Conservation (phyloP, 2,797 vertebrate species). For the Eupleurogrammus muticus region DNA sequence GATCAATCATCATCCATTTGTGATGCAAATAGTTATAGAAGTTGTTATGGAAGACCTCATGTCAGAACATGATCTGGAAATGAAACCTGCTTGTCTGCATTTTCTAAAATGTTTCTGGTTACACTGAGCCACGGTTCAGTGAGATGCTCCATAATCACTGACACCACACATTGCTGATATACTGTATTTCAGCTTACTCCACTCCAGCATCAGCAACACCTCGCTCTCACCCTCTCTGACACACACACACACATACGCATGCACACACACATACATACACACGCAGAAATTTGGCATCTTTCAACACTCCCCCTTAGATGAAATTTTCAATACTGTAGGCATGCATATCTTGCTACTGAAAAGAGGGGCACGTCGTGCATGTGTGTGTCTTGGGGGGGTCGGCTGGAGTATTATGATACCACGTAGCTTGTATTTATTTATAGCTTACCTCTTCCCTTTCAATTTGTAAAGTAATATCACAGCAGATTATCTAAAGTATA, state of each 20-base stretch:
- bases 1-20: too few relatives aligned
- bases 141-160: slow-evolving; percentile 10
- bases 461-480: slow-evolving; percentile 75
- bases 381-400: slow-evolving; percentile 1
- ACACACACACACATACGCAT: neutral
- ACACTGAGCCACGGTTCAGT: slow-evolving; percentile 2
- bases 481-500: slow-evolving; percentile 46
- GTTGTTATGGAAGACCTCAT: neutral
- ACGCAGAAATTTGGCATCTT: slow-evolving; percentile 4
- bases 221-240: neutral
- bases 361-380: slow-evolving; percentile 26
- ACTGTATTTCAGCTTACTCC: too few relatives aligned
- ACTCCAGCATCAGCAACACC: neutral
- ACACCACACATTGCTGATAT: neutral
- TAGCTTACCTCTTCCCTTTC: slow-evolving; percentile 76
- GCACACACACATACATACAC: neutral
- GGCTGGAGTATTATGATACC: slow-evolving; percentile 54
- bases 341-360: slow-evolving; percentile 24
- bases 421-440: slow-evolving; percentile 70
- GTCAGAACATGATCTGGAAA: slow-evolving; percentile 21
- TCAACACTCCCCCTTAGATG: neutral
- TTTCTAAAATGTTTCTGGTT: slow-evolving; percentile 36
- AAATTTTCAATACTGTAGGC: slow-evolving; percentile 20
- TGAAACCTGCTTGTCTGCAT: slow-evolving; percentile 5
- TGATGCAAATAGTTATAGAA: neutral